These are phyloP conservation scores for Poeciliopsis presidionis DNA, from an alignment of 2,797 vertebrate species.

Conservation along the genomic window DNA sequence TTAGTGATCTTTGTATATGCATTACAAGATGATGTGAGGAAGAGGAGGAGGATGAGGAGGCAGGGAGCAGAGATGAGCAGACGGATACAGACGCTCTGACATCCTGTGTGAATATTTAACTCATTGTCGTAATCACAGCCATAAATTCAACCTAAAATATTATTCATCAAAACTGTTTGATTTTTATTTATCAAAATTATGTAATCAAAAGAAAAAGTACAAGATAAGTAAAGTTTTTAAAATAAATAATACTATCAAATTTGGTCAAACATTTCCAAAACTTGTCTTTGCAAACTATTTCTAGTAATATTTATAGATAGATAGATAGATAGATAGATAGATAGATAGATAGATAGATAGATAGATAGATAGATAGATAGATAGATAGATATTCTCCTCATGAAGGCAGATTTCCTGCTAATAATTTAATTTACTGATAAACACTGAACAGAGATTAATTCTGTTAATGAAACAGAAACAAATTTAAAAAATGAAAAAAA, in stretches of 20 bases:
- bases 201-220: background rate
- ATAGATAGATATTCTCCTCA: background rate
- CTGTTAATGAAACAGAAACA: background rate
- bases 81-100: conserved; percentile 3
- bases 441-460: background rate
- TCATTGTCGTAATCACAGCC: background rate
- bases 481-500: background rate
- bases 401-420: background rate
- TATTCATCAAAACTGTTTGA: background rate
- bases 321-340: conserved; percentile 9
- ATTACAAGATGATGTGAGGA: conserved; percentile 1
- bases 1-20: background rate
- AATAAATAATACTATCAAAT: background rate
- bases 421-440: background rate
- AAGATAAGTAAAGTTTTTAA: background rate
- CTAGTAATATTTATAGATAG: background rate
- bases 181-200: background rate
- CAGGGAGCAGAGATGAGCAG: background rate
- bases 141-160: background rate
- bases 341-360: conserved; percentile 22
- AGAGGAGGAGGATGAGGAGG: background rate
- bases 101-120: background rate
- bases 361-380: conserved; percentile 20
- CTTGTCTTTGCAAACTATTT: background rate
- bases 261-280: background rate